Evolutionary conservation across 2,888 invertebrate species (phyloP).

Genomic region (Zaprionus bogoriensis): DNA sequence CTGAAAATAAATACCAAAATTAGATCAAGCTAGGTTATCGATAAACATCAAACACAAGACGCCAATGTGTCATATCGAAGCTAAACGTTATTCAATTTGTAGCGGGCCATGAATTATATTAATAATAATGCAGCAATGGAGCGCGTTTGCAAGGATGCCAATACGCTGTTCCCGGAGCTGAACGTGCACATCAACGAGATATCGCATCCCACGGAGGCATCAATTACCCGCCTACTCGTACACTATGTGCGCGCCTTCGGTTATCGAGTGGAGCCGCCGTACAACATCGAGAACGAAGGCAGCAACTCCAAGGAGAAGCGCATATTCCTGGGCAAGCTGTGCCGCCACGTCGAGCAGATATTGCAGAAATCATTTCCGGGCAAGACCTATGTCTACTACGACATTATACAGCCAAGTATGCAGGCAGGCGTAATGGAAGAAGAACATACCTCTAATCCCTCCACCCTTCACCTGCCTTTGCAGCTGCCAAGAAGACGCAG

Average conservation of each 20-base stretch:
- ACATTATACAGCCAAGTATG: slow-evolving; percentile 76
- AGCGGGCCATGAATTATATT: slow-evolving; percentile 20
- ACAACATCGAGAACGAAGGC: slow-evolving; percentile 34
- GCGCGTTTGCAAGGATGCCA: slow-evolving; percentile 60
- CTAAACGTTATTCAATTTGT: slow-evolving; percentile 3
- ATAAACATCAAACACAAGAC: neutral
- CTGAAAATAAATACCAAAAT: no score
- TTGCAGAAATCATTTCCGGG: slow-evolving; percentile 77
- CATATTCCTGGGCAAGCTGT: slow-evolving; percentile 67
- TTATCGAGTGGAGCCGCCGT: slow-evolving; percentile 68
- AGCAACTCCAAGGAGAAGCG: slow-evolving; percentile 68
- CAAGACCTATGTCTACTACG: slow-evolving; percentile 72
- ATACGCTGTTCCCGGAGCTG: slow-evolving; percentile 72
- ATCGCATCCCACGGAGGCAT: slow-evolving; percentile 67
- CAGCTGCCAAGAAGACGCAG: slow-evolving; percentile 77
- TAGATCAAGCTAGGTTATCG: no score
- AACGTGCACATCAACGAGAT: slow-evolving; percentile 71
- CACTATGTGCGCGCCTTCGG: slow-evolving; percentile 76
- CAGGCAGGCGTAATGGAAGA: neutral
- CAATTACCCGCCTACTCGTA: slow-evolving; percentile 70
- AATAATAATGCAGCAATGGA: slow-evolving; percentile 35
- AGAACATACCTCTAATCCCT: neutral
- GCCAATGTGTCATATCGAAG: slow-evolving; percentile 12
- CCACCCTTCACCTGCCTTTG: neutral
- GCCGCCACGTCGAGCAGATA: slow-evolving; percentile 76